Conservation (phyloP, 2,797 vertebrate genomes). For the Salmo trutta region DNA sequence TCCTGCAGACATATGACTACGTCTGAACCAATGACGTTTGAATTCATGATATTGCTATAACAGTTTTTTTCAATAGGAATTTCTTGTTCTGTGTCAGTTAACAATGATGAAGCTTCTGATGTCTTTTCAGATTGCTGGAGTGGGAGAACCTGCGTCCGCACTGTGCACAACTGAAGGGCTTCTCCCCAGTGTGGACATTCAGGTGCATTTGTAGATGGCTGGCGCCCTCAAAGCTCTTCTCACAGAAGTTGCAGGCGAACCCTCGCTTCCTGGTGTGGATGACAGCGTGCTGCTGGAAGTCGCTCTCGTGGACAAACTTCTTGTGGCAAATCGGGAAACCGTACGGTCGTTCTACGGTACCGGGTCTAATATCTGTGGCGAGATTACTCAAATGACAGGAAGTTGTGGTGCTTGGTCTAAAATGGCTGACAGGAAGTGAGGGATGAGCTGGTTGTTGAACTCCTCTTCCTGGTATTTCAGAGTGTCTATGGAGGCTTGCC, state of each 20-base stretch:
- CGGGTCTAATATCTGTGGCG: conserved; percentile 18
- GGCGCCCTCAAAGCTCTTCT: conserved; percentile 64
- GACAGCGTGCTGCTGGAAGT: conserved; percentile 57
- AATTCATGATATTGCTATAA: not conserved
- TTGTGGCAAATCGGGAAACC: conserved; percentile 59
- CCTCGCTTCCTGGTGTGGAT: conserved; percentile 54
- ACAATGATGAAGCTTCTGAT: conserved; percentile 60
- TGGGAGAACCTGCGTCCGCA: conserved; percentile 62
- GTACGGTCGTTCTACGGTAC: conserved; percentile 42
- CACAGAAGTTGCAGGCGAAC: conserved; percentile 53
- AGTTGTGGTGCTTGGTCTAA: not conserved
- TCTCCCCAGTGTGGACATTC: conserved; percentile 68
- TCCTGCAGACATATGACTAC: not conserved
- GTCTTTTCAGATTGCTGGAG: conserved; percentile 66
- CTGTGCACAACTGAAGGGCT: conserved; percentile 57
- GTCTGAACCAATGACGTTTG: not conserved
- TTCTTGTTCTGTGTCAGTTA: not conserved
- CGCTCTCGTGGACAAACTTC: conserved; percentile 54
- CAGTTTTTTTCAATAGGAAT: not conserved
- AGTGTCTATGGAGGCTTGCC: not conserved
- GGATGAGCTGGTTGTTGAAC: not conserved
- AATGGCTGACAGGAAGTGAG: not conserved
- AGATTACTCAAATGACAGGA: conserved; percentile 1
- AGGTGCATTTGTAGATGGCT: conserved; percentile 66
- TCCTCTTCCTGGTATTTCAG: not conserved